These are phyloP conservation scores for Spilarctia lutea DNA, from an alignment of 2,888 invertebrate species.

Conservation along the genomic window DNA sequence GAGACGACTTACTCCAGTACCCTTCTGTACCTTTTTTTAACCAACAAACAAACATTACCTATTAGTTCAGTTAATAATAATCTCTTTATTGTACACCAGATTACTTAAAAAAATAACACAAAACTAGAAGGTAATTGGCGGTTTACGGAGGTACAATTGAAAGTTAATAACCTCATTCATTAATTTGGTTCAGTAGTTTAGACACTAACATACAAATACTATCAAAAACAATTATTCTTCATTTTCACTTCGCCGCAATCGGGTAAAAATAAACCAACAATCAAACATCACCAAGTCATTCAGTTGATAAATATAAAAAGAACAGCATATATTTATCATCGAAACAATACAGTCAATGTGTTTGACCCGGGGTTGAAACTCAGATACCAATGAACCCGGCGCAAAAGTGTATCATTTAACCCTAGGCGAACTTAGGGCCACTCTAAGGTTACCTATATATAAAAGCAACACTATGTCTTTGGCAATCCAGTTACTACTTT, in stretches of 20 bases:
- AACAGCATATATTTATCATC: conserved; percentile 59
- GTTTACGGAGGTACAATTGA: too few relatives aligned
- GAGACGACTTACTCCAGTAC: too few relatives aligned
- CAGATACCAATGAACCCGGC: conserved; percentile 62
- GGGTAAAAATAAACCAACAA: not conserved
- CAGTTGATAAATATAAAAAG: conserved; percentile 48
- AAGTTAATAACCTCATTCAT: too few relatives aligned
- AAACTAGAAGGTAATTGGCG: too few relatives aligned
- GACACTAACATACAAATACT: too few relatives aligned
- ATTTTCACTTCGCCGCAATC: too few relatives aligned
- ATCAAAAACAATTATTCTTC: too few relatives aligned
- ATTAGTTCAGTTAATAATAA: too few relatives aligned
- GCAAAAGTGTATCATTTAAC: conserved; percentile 82
- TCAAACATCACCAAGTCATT: not conserved
- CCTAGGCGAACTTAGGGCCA: conserved; percentile 80
- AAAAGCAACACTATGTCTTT: conserved; percentile 70
- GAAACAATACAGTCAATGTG: conserved; percentile 69
- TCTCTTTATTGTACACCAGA: too few relatives aligned
- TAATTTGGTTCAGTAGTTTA: too few relatives aligned
- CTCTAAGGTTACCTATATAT: conserved; percentile 70
- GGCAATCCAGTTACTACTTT: conserved; percentile 62
- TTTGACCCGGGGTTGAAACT: conserved; percentile 69
- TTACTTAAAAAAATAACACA: too few relatives aligned
- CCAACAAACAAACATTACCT: too few relatives aligned
- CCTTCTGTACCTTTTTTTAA: not conserved